Base-by-base conservation (phyloP, 2,888 invertebrate genomes). In the Timema cristinae region DNA sequence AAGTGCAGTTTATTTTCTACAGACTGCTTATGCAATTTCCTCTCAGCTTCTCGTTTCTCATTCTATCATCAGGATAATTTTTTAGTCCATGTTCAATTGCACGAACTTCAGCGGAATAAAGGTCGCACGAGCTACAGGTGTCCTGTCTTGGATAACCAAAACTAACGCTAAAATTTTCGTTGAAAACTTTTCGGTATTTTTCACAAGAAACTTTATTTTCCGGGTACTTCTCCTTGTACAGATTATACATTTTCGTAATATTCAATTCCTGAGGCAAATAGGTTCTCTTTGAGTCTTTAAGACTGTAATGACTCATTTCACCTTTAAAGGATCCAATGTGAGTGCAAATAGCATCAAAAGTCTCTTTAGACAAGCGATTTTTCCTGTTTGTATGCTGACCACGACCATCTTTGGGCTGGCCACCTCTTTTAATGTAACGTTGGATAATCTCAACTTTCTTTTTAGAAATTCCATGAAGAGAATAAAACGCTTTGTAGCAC, bases 111-210 rank as follows among this genome's bases (percentile, higher is more conserved):
- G 63, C 63, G 32, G 32, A 13, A 63, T 48, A 63, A 9, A 13
- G 32, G 63, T 63, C 47, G 13, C 63, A 63, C 47, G 47, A 48
- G 63, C 63, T 32, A 48, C 63, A 47, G 13, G 47, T 63, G 48
- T 63, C 63, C 10, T 32, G 48, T 63, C 63, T 63, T 16, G 63
- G 32, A 63, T 48, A 63, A 10, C 63, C 63, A 63, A 63, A 63
- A 48, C 48, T 47, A 13, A 47, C 48, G 48, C 16, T 61, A 48
- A 61, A 61, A 10, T 61, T 7, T 61, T 32, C 48, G 61, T 61
- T 61, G 15, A 61, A 61, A 47, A 61, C 48, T 0, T 61, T 61
- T 61, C 15, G 32, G 48, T 61, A 61, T 47, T 61, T 47, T 61
- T 61, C 61, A 48, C 16, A 61, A 7, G 61, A 61, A 6, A 16